Percentiles rank a stretch among this genome's conserved stretches.
These are phyloP conservation scores for Polydrusus pterygomalis DNA, from an alignment of 2,888 invertebrate genomes.

Conservation along the genomic window DNA sequence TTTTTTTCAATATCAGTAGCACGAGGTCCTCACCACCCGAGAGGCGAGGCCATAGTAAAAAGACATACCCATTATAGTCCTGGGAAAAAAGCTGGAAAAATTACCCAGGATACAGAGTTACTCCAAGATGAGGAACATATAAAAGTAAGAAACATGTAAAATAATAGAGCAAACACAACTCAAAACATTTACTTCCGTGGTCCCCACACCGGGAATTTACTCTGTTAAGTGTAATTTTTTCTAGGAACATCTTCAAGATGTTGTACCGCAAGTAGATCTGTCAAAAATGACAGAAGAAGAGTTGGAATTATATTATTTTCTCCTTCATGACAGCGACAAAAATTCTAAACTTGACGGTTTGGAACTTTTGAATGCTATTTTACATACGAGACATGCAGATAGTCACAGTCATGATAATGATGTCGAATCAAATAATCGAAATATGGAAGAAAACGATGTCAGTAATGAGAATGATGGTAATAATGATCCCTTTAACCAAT, in stretches of 20 bases:
- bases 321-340: conserved; percentile 92
- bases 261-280: conserved; percentile 74
- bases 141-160: conserved; percentile 73
- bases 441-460: conserved; percentile 61
- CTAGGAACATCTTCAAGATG: conserved; percentile 69
- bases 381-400: conserved; percentile 80
- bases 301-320: conserved; percentile 89
- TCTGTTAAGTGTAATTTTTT: too few species aligned
- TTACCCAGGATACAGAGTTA: conserved; percentile 82
- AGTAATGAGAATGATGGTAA: conserved; percentile 58
- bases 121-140: conserved; percentile 80
- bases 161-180: too few species aligned
- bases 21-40: conserved; percentile 81
- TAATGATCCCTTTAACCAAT: conserved; percentile 72
- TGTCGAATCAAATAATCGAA: conserved; percentile 60
- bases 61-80: conserved; percentile 79
- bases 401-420: conserved; percentile 71
- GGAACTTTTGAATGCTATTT: conserved; percentile 89
- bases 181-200: too few species aligned
- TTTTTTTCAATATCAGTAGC: conserved; percentile 29
- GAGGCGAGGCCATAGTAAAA: conserved; percentile 71
- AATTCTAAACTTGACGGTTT: conserved; percentile 92
- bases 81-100: conserved; percentile 73
- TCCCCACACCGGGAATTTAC: too few species aligned
- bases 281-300: conserved; percentile 89